Base-by-base conservation (phyloP, 1,140 invertebrate genomes). In the Samia ricini region DNA sequence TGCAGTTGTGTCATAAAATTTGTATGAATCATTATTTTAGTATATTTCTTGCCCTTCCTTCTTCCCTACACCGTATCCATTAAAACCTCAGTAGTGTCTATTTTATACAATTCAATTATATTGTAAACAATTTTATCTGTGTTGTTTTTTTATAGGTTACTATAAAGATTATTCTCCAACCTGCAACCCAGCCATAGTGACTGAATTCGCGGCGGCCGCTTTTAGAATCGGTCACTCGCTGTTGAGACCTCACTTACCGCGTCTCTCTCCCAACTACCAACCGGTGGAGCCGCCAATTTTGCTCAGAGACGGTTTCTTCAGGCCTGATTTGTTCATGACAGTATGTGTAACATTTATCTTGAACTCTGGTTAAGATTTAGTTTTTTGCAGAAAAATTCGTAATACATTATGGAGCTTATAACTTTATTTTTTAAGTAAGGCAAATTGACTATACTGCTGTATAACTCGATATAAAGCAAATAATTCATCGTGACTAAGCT, bases 171-270 rank as follows among this genome's bases (percentile, higher is more conserved):
- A 99, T 82, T 96, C 98, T 68, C 94, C 97, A 0, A 94, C 94
- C 1, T 98, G 98, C 80, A 97, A 99, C 78, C 96, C 98, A 0
- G 94, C 95, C 3, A 95, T 99, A 10, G 93, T 98, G 20, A 99
- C 97, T 49, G 98, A 98, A 80, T 99, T 99, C 83, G 97, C 98
- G 0, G 92, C 97, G 0, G 98, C 98, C 2, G 98, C 97, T 0
- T 98, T 95, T 89, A 92, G 97, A 61, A 98, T 99, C 81, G 98
- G 98, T 0, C 98, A 99, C 87, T 98, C 97, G 0, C 84, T 99
- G 12, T 92, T 99, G n/a, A 92, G 98, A 63, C 97, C 98, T 0
- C 95, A 97, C 64, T 92, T 99, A 56, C 96, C 96, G 4, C 92
- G 97, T 20, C 92, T 99, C 77, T 96, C 96, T 79, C 92, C 93